These are phyloP conservation scores for Aproaerema taeniolella DNA, from an alignment of 2,888 invertebrate species.

Conservation along the genomic window DNA sequence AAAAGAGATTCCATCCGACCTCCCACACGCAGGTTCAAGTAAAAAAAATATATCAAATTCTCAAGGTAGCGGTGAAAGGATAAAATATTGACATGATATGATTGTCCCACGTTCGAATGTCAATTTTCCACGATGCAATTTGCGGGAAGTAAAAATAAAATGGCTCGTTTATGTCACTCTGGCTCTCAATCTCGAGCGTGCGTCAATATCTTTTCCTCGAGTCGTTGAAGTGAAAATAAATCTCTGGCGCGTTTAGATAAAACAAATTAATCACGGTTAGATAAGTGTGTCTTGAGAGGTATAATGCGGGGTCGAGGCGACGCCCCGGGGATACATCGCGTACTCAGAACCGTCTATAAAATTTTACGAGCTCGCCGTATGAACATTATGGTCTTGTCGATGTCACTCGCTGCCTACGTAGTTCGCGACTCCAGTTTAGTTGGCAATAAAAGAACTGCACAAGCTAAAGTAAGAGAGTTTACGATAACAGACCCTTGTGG, in stretches of 20 bases:
- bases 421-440: slow-evolving; percentile 44
- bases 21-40: no score
- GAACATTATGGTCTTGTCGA: slow-evolving; percentile 62
- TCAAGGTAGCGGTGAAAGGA: no score
- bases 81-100: no score
- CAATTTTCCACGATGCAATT: no score
- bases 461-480: slow-evolving; percentile 1
- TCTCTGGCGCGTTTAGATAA: slow-evolving; percentile 46
- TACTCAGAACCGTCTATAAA: slow-evolving; percentile 55
- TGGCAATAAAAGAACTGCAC: slow-evolving; percentile 23
- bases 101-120: no score
- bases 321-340: slow-evolving; percentile 51
- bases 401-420: slow-evolving; percentile 52
- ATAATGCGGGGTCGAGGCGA: slow-evolving; percentile 45
- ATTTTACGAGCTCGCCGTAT: slow-evolving; percentile 67
- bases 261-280: slow-evolving; percentile 68
- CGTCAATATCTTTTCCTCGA: slow-evolving; percentile 1
- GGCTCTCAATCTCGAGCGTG: no score
- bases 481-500: slow-evolving; percentile 1
- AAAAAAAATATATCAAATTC: no score
- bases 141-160: no score
- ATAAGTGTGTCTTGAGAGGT: slow-evolving; percentile 55
- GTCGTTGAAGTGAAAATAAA: slow-evolving; percentile 6
- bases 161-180: no score
- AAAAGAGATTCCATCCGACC: no score